phyloP scores from a whole-genome alignment of 2,113 vertebrate species.

The Eurypyga helias region DNA sequence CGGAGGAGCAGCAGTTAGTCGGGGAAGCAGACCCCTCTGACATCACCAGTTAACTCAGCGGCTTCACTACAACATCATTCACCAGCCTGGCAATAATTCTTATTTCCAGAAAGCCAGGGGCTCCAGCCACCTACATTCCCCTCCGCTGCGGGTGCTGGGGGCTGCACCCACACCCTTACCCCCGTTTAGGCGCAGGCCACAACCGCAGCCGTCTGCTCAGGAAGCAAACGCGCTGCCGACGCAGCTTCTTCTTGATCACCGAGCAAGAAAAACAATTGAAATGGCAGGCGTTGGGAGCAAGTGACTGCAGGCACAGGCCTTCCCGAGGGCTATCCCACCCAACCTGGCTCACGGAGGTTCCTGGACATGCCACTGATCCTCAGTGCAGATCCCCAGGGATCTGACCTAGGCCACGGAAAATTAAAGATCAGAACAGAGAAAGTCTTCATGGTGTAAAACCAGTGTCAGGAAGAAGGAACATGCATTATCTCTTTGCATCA shows the following conservation, averaged over 20 bases:
- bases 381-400: neutral
- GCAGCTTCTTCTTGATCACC: neutral
- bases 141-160: rapidly evolving
- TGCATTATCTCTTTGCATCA: neutral
- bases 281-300: neutral
- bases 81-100: neutral
- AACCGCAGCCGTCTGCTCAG: neutral
- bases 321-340: neutral
- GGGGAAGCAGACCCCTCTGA: neutral
- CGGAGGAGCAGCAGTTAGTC: neutral
- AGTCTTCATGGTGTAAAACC: neutral
- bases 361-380: rapidly evolving
- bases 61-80: neutral
- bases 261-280: neutral
- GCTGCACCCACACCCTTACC: neutral
- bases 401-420: rapidly evolving
- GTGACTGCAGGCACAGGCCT: neutral
- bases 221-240: neutral
- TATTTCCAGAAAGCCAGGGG: neutral
- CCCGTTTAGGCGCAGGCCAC: neutral
- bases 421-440: neutral
- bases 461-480: neutral
- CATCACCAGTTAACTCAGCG: neutral
- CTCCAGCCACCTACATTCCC: neutral
- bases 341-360: neutral